These are phyloP conservation scores for Calliphora vomitoria DNA, from an alignment of 2,888 invertebrate species.

Conservation along the genomic window DNA sequence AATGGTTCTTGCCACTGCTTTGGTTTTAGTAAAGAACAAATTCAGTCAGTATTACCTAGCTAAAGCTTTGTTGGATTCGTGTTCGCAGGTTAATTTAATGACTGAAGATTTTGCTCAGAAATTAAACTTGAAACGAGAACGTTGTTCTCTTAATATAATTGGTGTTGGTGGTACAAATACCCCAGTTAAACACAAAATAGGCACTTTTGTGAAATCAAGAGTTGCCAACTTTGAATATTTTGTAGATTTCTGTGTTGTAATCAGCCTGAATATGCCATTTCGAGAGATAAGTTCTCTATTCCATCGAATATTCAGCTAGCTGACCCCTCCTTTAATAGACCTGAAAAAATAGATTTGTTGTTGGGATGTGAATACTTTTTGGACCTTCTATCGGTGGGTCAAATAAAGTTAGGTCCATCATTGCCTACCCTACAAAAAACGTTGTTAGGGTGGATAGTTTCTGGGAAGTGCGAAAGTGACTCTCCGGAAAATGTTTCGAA, in stretches of 20 bases:
- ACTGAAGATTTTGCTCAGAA: too few species aligned
- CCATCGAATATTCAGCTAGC: conserved; percentile 45
- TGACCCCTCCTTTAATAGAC: conserved; percentile 35
- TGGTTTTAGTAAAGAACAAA: conserved; percentile 20
- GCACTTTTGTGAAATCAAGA: conserved; percentile 19
- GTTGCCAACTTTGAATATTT: conserved; percentile 3
- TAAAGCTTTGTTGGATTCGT: conserved; percentile 18
- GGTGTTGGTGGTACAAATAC: conserved; percentile 25
- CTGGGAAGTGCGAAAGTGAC: conserved; percentile 7
- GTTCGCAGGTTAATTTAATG: conserved; percentile 27
- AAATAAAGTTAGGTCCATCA: conserved; percentile 36
- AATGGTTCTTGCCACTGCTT: conserved; percentile 37
- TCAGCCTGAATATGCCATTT: conserved; percentile 5
- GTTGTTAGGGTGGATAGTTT: conserved; percentile 58
- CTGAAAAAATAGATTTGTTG: conserved; percentile 34
- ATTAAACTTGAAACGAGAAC: too few species aligned
- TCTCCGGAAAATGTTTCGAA: not conserved
- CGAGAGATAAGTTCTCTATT: not conserved
- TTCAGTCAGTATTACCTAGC: conserved; percentile 2
- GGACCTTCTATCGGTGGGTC: conserved; percentile 38
- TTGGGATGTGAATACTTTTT: conserved; percentile 53
- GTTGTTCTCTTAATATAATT: conserved; percentile 17
- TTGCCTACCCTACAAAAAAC: conserved; percentile 40
- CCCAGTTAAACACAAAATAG: not conserved
- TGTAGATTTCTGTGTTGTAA: conserved; percentile 2